Evolutionary conservation across 2,113 vertebrate genomes (phyloP).

Genomic region (Nycticorax nycticorax): DNA sequence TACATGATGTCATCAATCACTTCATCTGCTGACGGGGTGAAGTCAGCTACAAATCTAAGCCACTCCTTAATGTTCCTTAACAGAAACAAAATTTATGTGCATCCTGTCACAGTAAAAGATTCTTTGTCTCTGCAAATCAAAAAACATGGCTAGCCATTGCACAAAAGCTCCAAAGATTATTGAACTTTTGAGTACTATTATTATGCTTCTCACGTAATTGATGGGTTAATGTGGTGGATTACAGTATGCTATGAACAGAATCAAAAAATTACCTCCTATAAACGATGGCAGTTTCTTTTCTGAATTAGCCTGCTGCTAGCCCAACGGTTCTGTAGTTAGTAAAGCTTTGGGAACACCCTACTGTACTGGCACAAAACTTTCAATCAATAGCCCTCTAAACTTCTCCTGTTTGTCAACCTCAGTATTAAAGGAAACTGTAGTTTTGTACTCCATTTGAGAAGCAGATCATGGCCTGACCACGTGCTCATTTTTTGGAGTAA

Average conservation of each 20-base stretch:
- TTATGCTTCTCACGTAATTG: background rate
- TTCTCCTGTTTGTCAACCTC: background rate
- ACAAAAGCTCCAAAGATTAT: background rate
- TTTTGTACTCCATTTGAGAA: background rate
- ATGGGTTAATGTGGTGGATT: background rate
- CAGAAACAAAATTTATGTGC: background rate
- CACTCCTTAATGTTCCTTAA: background rate
- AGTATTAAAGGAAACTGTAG: background rate
- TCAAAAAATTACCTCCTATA: background rate
- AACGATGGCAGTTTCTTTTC: background rate
- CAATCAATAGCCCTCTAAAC: background rate
- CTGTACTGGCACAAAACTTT: background rate
- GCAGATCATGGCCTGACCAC: background rate
- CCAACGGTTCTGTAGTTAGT: background rate
- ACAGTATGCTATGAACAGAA: accelerated
- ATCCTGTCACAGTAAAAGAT: background rate
- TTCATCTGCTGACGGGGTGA: background rate
- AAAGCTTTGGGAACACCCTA: background rate
- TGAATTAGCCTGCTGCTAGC: background rate
- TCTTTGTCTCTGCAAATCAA: background rate
- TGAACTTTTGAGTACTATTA: background rate
- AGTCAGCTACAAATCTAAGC: background rate
- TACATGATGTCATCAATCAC: background rate
- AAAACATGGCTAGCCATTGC: background rate
- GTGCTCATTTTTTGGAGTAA: background rate